Conservation (phyloP, 2,888 invertebrate genomes). For the Lucinisca nassula region DNA sequence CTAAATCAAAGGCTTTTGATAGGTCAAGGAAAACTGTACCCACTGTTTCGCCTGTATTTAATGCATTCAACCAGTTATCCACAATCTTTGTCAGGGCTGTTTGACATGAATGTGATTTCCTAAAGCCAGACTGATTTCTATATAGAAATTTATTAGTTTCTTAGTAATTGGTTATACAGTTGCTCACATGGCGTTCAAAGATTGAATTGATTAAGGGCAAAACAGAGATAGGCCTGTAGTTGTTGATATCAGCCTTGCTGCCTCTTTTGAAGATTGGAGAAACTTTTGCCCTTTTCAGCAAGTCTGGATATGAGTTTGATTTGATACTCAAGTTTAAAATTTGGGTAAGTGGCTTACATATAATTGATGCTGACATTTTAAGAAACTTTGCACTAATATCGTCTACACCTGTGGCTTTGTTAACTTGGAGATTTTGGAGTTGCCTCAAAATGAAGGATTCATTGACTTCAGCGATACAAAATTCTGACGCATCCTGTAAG, state of each 20-base stretch:
- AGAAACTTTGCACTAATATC: neutral
- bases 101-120: no score
- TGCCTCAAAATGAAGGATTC: neutral
- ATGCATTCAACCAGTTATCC: no score
- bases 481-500: neutral
- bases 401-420: neutral
- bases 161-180: no score
- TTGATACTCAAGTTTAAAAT: neutral
- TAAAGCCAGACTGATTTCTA: no score
- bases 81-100: no score
- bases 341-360: neutral
- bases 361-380: neutral
- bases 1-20: no score
- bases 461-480: neutral
- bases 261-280: neutral
- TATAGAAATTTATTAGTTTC: no score
- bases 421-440: neutral
- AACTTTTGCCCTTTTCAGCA: neutral
- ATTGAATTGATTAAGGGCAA: no score
- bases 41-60: no score
- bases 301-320: neutral
- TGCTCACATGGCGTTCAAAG: no score
- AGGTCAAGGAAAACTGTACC: no score
- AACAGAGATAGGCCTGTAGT: no score
- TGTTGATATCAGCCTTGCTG: neutral